Base-by-base conservation (phyloP, 2,113 vertebrate species). In the Porphyrio hochstetteri region DNA sequence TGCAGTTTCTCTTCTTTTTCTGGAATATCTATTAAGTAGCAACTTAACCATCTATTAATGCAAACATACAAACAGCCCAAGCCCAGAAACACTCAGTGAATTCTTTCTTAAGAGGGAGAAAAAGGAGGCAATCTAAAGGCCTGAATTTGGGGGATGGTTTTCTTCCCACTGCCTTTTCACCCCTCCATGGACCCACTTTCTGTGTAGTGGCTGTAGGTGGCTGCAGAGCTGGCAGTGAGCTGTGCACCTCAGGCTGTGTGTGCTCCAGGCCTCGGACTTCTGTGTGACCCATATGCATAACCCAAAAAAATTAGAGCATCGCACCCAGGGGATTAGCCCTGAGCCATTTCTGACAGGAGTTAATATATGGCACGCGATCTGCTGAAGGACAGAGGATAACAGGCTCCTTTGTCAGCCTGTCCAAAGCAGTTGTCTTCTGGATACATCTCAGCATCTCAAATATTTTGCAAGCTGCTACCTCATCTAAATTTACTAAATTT, bases 321-420 rank as follows among this genome's bases (percentile, higher is more conserved):
- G 67, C 33, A 28, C 84, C 70, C 81, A 60, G 63, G 55, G 46
- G 83, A 86, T 56, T 76, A 81, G 42, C 77, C 76, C 69, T 83
- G 77, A 92, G 88, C 69, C 23, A 1, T 52, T 93, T 91, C 65
- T 84, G 72, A 27, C 72, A 60, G 81, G 72, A 94, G 76, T 25
- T 86, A 69, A 74, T 80, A 31, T n/a, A 75, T 52, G 42, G 69
- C 69, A 75, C 1, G 11, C 56, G 77, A 38, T 92, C 72, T 86
- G 29, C 57, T 78, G 6, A 38, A 46, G 74, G 86, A 78, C 83
- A 68, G 74, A 42, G 46, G 27, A 25, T 52, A 56, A 78, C 42
- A 56, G 83, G 52, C 83, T 91, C 60, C n/a, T 86, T 95, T 92
- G 31, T 91, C 89, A 92, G 57, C 81, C 74, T 84, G 83, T 84